phyloP scores from a whole-genome alignment of 2,113 vertebrate species.

The Dipodomys stephensi region DNA sequence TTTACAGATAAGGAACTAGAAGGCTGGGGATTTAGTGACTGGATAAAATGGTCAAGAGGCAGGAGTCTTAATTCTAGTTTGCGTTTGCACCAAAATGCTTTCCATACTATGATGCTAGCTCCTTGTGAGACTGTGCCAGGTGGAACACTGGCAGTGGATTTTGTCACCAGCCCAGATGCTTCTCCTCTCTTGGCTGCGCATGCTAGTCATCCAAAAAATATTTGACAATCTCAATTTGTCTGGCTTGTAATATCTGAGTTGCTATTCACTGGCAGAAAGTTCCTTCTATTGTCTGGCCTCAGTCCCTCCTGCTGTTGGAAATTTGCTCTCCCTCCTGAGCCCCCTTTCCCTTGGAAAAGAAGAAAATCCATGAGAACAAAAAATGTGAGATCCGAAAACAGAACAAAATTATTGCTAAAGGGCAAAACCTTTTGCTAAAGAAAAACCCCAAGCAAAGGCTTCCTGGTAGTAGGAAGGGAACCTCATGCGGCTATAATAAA shows the following conservation, averaged over 20 bases:
- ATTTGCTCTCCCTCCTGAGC: too few relatives aligned
- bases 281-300: too few relatives aligned
- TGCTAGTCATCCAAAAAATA: slow-evolving; percentile 65
- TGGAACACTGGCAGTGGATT: not conserved
- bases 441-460: too few relatives aligned
- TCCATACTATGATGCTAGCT: not conserved
- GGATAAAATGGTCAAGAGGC: not conserved
- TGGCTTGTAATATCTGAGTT: not conserved
- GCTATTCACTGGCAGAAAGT: too few relatives aligned
- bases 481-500: too few relatives aligned
- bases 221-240: slow-evolving; percentile 86
- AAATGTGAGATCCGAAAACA: too few relatives aligned
- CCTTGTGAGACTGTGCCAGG: not conserved
- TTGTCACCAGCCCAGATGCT: not conserved
- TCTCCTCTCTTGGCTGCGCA: not conserved
- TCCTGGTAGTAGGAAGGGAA: too few relatives aligned
- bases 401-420: too few relatives aligned
- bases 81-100: not conserved
- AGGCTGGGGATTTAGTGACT: not conserved
- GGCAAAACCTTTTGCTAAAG: too few relatives aligned
- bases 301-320: too few relatives aligned
- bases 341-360: too few relatives aligned
- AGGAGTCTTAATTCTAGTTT: not conserved
- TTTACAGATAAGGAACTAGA: slow-evolving; percentile 15
- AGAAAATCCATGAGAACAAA: too few relatives aligned